Conservation (phyloP, 2,113 vertebrate genomes). For the Toxostoma redivivum region DNA sequence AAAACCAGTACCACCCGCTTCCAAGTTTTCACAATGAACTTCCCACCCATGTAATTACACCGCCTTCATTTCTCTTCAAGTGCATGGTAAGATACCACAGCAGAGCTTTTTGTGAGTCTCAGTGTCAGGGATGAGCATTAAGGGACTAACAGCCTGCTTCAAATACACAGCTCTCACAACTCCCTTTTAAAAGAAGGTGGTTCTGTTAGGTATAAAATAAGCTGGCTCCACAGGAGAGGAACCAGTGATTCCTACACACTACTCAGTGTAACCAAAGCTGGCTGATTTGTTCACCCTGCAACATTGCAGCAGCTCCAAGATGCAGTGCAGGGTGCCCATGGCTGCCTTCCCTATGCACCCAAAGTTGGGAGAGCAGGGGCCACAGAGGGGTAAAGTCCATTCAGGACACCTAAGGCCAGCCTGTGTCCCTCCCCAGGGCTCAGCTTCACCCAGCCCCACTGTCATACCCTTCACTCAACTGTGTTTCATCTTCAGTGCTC, state of each 20-base stretch:
- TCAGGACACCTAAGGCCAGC: neutral
- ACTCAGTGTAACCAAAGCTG: neutral
- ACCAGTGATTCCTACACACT: neutral
- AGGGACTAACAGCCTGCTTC: neutral
- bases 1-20: neutral
- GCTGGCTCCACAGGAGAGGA: neutral
- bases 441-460: neutral
- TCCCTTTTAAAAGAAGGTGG: neutral
- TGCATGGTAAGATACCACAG: accelerated
- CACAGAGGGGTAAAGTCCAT: neutral
- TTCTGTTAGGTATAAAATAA: neutral
- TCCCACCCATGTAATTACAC: neutral
- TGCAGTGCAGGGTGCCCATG: accelerated
- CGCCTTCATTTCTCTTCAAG: neutral
- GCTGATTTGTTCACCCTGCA: neutral
- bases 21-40: neutral
- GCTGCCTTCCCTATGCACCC: neutral
- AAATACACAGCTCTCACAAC: neutral
- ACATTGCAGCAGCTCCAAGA: neutral
- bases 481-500: neutral
- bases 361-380: accelerated
- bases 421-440: neutral
- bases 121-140: neutral
- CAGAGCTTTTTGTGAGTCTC: neutral
- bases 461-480: neutral